Evolutionary conservation across 2,113 vertebrate genomes (phyloP).

Genomic region (Aldabrachelys gigantea): DNA sequence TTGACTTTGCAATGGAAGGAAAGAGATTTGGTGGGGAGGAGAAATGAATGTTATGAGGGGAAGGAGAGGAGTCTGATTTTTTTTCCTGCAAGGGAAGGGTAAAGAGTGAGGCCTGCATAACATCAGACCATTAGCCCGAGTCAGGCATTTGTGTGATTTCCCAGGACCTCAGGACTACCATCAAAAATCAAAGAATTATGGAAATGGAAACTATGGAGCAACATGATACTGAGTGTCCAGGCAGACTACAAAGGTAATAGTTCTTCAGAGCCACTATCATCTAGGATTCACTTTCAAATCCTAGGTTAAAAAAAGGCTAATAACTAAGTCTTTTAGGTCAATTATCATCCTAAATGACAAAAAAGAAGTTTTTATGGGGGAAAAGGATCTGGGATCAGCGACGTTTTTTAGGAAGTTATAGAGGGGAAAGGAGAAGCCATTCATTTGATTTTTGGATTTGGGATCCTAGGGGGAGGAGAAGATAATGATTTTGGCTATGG

Average conservation of each 20-base stretch:
- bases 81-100: not conserved
- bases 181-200: not conserved
- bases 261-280: not conserved
- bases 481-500: not conserved
- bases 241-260: not conserved
- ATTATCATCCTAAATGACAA: not conserved
- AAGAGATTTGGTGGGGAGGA: not conserved
- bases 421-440: not conserved
- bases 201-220: not conserved
- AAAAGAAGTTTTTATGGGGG: not conserved
- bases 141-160: not conserved
- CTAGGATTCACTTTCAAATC: not conserved
- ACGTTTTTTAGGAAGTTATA: not conserved
- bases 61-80: not conserved
- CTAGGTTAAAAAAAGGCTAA: not conserved
- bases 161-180: not conserved
- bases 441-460: not conserved
- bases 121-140: not conserved
- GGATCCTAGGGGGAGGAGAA: not conserved
- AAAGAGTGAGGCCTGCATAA: not conserved
- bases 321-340: rapidly evolving
- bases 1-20: not conserved
- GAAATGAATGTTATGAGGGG: not conserved
- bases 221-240: not conserved
- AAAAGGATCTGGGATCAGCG: not conserved